A percentile compares a stretch with the other conserved stretches of the same genome.
Conservation (phyloP, 2,113 vertebrate genomes). For the Caranx melampygus region DNA sequence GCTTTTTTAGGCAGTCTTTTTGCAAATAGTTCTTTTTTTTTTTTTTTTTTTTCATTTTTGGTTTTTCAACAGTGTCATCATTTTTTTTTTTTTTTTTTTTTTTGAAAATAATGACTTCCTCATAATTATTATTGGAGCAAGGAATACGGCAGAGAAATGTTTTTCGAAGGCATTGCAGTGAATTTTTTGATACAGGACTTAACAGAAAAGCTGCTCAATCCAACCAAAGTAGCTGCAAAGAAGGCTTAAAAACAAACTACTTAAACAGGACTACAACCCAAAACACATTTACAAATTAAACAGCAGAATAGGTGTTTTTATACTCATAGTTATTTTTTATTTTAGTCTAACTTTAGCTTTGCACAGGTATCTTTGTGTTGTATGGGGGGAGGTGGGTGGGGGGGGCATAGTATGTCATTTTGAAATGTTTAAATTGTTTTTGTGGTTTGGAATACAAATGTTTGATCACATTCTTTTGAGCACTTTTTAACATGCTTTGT, state of each 20-base stretch:
- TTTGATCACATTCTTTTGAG: constrained; percentile 85
- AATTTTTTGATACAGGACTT: background rate
- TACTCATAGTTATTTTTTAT: background rate
- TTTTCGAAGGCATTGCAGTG: background rate
- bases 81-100: background rate
- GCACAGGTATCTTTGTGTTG: constrained; percentile 67
- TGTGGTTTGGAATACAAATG: constrained; percentile 84
- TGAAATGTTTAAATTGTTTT: constrained; percentile 75
- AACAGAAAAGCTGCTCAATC: background rate
- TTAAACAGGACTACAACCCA: constrained; percentile 4
- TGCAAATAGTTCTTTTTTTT: background rate
- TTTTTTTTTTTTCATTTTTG: background rate
- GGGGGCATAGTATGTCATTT: constrained; percentile 59
- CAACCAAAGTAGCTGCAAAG: background rate
- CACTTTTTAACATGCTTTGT: constrained; percentile 99
- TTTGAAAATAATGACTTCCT: background rate
- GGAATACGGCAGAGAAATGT: background rate
- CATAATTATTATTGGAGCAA: constrained; percentile 16
- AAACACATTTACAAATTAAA: background rate
- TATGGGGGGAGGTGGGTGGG: constrained; percentile 21
- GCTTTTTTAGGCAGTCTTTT: background rate
- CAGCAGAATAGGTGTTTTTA: background rate
- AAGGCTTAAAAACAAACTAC: background rate
- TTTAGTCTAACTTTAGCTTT: constrained; percentile 49
- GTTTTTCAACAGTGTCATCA: background rate